These are phyloP conservation scores for Listronotus oregonensis DNA, from an alignment of 1,140 invertebrate species.

Conservation along the genomic window DNA sequence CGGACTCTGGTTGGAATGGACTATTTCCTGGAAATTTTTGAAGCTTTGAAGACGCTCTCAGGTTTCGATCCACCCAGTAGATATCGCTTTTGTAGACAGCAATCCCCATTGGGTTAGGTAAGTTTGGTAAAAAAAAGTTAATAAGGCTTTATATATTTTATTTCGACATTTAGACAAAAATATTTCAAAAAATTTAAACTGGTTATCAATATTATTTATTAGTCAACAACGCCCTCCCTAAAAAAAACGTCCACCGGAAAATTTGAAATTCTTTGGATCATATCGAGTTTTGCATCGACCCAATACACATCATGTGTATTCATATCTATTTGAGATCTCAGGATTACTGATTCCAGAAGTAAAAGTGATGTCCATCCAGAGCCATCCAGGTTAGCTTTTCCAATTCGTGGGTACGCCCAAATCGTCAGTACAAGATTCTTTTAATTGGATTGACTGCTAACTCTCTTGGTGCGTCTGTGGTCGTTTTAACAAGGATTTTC, in stretches of 20 bases:
- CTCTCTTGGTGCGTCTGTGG: constrained; percentile 92
- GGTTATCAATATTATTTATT: no score
- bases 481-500: constrained; percentile 90
- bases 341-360: constrained; percentile 90
- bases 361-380: constrained; percentile 84
- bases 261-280: constrained; percentile 88
- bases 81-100: constrained; percentile 83
- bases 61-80: constrained; percentile 95
- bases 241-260: constrained; percentile 82
- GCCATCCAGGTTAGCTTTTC: constrained; percentile 88
- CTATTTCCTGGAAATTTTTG: constrained; percentile 75
- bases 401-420: constrained; percentile 94
- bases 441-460: constrained; percentile 96
- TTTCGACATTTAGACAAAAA: no score
- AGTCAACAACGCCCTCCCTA: constrained; percentile 8
- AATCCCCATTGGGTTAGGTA: constrained; percentile 95
- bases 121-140: constrained; percentile 70
- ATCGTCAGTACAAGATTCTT: constrained; percentile 92
- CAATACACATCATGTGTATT: constrained; percentile 94
- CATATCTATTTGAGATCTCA: constrained; percentile 93
- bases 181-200: no score
- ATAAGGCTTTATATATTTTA: no score
- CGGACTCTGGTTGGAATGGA: constrained; percentile 72
- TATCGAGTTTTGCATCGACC: constrained; percentile 93
- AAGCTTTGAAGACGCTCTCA: constrained; percentile 87